Evolutionary conservation across 2,113 vertebrate species (phyloP).

Genomic region (Phrynosoma platyrhinos): DNA sequence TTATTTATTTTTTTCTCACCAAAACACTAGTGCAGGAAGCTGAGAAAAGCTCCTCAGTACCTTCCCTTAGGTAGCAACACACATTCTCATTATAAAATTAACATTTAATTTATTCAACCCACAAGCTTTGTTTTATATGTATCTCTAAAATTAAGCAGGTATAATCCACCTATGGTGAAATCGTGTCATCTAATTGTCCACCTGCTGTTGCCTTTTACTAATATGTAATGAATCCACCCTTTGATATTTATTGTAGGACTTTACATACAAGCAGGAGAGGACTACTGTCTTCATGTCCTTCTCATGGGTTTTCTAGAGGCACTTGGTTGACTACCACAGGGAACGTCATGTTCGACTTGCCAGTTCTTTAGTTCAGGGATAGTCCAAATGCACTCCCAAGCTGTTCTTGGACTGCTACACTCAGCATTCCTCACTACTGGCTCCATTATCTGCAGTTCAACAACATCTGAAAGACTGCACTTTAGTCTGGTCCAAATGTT

Average conservation of each 20-base stretch:
- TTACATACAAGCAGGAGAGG: background rate
- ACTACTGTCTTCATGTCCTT: background rate
- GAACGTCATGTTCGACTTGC: background rate
- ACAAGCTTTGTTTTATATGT: background rate
- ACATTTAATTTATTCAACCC: no score
- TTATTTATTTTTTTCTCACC: no score
- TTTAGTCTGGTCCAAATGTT: background rate
- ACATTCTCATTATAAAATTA: no score
- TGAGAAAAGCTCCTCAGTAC: no score
- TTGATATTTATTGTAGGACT: background rate
- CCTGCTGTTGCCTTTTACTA: background rate
- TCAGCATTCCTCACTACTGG: no score
- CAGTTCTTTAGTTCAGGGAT: no score
- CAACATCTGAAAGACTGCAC: no score
- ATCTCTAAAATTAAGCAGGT: background rate
- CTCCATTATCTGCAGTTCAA: no score
- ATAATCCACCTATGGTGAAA: background rate
- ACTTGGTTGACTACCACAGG: background rate
- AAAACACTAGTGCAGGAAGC: no score
- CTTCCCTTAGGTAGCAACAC: no score
- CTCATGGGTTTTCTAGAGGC: background rate
- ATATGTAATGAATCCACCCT: background rate
- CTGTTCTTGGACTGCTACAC: no score
- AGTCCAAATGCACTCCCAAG: no score
- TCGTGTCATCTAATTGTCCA: background rate